phyloP scores from a whole-genome alignment of 2,113 vertebrate genomes.

The Dolichotis patagonum region DNA sequence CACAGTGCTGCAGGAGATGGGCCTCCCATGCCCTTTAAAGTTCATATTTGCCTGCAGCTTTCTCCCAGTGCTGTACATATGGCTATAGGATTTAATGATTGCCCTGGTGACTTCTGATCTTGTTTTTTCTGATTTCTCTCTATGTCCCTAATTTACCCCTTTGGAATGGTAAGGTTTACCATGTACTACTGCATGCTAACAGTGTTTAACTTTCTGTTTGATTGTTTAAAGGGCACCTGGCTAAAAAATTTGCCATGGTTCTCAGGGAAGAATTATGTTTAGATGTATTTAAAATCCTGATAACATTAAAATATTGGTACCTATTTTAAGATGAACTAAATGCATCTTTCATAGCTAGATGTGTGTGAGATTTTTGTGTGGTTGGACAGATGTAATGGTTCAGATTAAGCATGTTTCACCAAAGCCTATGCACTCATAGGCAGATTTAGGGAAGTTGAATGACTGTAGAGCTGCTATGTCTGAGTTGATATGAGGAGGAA shows the following conservation, averaged over 20 bases:
- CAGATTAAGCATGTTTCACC: not conserved
- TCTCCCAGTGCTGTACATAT: not conserved
- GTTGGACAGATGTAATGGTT: not conserved
- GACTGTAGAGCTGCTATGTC: not conserved
- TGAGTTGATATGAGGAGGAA: not conserved
- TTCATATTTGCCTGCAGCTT: not conserved
- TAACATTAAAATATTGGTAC: not conserved
- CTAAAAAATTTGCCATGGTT: not conserved
- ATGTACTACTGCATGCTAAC: not conserved
- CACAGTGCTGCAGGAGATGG: not conserved
- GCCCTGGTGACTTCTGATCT: not conserved
- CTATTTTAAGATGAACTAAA: not conserved
- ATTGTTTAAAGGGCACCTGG: not conserved
- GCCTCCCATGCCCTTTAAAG: no score
- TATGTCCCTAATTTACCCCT: not conserved
- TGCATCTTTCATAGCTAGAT: not conserved
- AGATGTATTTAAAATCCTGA: not conserved
- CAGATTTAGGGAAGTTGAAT: not conserved
- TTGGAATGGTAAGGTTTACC: not conserved
- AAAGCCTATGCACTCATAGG: not conserved
- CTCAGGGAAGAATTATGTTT: not conserved
- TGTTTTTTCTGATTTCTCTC: not conserved
- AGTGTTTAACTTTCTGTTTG: not conserved
- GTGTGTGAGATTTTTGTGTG: not conserved
- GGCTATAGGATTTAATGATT: not conserved